Evolutionary conservation across 2,113 vertebrate species (phyloP).

Genomic region (Trichomycterus rosablanca): DNA sequence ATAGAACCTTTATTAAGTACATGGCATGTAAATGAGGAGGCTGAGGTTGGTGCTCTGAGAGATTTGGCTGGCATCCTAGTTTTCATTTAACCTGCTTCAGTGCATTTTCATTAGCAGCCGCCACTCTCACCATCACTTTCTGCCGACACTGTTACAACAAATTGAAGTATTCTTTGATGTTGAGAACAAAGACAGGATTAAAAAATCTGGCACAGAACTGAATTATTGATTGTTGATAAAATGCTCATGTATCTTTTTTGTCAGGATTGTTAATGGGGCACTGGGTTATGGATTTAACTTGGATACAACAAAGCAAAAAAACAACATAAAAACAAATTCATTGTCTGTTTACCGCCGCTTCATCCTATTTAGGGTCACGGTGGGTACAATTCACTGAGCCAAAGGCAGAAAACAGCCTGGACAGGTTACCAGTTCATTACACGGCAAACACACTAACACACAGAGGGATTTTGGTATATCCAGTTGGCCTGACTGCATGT

Average conservation of each 20-base stretch:
- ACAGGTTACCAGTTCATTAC: too few relatives aligned
- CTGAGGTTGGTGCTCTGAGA: conserved; percentile 33
- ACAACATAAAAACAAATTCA: neutral
- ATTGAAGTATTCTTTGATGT: conserved; percentile 22
- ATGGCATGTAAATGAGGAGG: conserved; percentile 55
- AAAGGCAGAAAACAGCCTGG: too few relatives aligned
- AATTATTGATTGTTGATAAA: neutral
- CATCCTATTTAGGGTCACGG: too few relatives aligned
- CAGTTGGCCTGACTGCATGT: too few relatives aligned
- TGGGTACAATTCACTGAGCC: too few relatives aligned
- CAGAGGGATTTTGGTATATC: too few relatives aligned
- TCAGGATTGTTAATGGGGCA: neutral
- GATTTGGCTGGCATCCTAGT: conserved; percentile 43
- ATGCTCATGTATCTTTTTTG: neutral
- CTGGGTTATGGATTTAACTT: too few relatives aligned
- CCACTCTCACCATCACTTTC: conserved; percentile 24
- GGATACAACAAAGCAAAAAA: neutral
- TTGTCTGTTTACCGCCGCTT: too few relatives aligned
- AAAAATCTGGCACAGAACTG: too few relatives aligned
- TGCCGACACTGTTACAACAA: conserved; percentile 12
- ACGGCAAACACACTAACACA: too few relatives aligned
- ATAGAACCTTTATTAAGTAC: conserved; percentile 51
- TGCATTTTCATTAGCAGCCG: conserved; percentile 52
- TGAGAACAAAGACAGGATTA: neutral
- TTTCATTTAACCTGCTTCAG: conserved; percentile 51